Conservation (phyloP, 2,113 vertebrate genomes). For the Strigops habroptila region DNA sequence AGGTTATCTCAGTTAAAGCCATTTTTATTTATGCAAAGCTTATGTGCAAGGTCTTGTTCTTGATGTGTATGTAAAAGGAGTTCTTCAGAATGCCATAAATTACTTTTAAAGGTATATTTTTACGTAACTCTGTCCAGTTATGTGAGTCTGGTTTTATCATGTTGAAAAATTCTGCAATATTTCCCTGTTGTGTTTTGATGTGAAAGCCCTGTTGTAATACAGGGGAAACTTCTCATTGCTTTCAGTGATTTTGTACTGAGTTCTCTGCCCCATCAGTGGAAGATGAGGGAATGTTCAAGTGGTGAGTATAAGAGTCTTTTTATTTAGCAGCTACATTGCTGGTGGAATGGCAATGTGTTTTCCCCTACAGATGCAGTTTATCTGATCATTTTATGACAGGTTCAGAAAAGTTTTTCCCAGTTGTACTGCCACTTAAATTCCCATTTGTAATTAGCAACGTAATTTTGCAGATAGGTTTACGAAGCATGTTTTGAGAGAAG, state of each 20-base stretch:
- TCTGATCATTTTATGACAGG: conserved; percentile 12
- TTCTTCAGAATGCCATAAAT: conserved; percentile 14
- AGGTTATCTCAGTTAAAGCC: conserved; percentile 52
- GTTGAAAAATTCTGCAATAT: not conserved
- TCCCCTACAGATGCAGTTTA: not conserved
- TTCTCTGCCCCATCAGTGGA: not conserved
- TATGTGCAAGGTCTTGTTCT: conserved; percentile 37
- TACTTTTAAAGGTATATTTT: conserved; percentile 9
- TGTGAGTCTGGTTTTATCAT: not conserved
- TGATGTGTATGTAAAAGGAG: not conserved
- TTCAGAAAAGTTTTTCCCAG: conserved; percentile 22
- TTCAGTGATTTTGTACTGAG: not conserved
- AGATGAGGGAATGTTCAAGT: not conserved
- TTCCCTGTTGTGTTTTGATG: not conserved
- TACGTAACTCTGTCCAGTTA: not conserved
- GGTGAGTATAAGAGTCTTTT: not conserved
- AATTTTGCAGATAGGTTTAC: conserved; percentile 16
- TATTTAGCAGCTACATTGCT: not conserved
- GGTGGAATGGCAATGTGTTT: not conserved
- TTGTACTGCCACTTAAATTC: conserved; percentile 8
- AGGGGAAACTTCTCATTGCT: not conserved
- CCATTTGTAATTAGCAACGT: conserved; percentile 11
- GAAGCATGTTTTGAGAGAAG: not conserved
- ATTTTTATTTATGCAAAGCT: conserved; percentile 51
- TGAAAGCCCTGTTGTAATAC: not conserved